Evolutionary conservation across 92 coral and sea anemone genomes (phyloP).

Genomic region (Ricordea florida): DNA sequence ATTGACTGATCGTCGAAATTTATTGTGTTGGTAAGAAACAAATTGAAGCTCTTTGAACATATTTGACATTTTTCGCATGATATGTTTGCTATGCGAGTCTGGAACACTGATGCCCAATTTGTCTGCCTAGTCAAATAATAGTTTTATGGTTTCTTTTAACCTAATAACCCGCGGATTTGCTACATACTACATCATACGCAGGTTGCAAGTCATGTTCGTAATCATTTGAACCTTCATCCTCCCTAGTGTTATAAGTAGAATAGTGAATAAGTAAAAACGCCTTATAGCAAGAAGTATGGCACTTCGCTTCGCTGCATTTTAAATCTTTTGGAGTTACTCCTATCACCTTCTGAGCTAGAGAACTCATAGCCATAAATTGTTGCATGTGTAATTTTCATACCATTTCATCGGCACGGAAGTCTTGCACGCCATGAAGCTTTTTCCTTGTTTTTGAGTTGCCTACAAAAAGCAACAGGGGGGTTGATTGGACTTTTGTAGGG

Average conservation of each 20-base stretch:
- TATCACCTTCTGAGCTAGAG: slow-evolving; percentile 31
- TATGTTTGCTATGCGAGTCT: slow-evolving; percentile 63
- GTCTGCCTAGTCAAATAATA: slow-evolving; percentile 51
- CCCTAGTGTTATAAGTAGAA: slow-evolving; percentile 11
- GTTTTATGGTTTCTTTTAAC: slow-evolving; percentile 46
- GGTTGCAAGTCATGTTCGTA: slow-evolving; percentile 22
- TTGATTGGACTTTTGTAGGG: no score
- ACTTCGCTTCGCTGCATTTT: slow-evolving; percentile 52
- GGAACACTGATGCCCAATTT: slow-evolving; percentile 49
- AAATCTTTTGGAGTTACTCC: slow-evolving; percentile 60
- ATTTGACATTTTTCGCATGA: slow-evolving; percentile 38
- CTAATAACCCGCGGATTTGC: slow-evolving; percentile 54
- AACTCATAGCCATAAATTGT: slow-evolving; percentile 44
- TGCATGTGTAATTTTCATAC: slow-evolving; percentile 36
- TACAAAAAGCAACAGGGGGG: no score
- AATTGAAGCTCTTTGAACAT: slow-evolving; percentile 53
- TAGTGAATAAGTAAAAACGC: slow-evolving; percentile 49
- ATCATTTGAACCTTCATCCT: slow-evolving; percentile 22
- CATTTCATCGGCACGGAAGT: slow-evolving; percentile 66
- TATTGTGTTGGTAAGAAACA: slow-evolving; percentile 52
- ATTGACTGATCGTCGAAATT: no score
- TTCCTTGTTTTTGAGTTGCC: slow-evolving; percentile 46
- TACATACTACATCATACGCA: slow-evolving; percentile 45
- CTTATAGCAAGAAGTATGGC: slow-evolving; percentile 66
- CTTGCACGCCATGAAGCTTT: slow-evolving; percentile 42